Percentiles rank a stretch among this genome's conserved stretches.
These are phyloP conservation scores for Lepidurus couesii DNA, from an alignment of 1,140 invertebrate genomes.

Conservation along the genomic window DNA sequence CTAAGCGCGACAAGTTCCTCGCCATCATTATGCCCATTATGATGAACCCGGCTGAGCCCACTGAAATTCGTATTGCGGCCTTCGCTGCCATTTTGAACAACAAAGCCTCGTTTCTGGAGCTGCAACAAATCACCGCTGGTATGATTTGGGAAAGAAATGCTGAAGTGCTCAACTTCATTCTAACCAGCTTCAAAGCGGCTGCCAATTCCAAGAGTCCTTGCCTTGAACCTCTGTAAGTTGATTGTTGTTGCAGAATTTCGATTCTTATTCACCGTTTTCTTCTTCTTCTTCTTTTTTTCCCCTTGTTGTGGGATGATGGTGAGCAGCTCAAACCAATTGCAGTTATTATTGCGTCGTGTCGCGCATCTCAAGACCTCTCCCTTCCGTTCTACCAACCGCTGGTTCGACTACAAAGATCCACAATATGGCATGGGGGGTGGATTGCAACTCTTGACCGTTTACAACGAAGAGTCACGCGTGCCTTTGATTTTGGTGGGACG, in stretches of 20 bases:
- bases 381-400: slow-evolving; percentile 33
- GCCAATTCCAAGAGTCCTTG: slow-evolving; percentile 35
- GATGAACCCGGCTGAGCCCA: slow-evolving; percentile 31
- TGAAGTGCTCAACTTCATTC: slow-evolving; percentile 33
- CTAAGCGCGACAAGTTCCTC: slow-evolving; percentile 32
- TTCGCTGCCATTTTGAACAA: slow-evolving; percentile 5
- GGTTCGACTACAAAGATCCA: slow-evolving; percentile 31
- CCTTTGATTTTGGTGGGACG: slow-evolving; percentile 33
- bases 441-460: slow-evolving; percentile 33
- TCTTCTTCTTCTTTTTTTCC: not conserved
- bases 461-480: slow-evolving; percentile 34
- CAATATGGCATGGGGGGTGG: slow-evolving; percentile 35
- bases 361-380: slow-evolving; percentile 34
- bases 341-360: slow-evolving; percentile 32
- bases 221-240: slow-evolving; percentile 30
- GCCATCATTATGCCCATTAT: slow-evolving; percentile 30
- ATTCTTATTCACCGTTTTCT: not conserved
- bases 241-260: not conserved
- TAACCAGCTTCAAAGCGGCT: slow-evolving; percentile 31
- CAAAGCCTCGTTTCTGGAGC: slow-evolving; percentile 33
- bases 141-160: slow-evolving; percentile 34
- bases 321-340: slow-evolving; percentile 23
- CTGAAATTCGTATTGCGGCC: slow-evolving; percentile 28
- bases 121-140: slow-evolving; percentile 34
- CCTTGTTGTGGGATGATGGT: not conserved